These are phyloP conservation scores for Atractosteus spatula DNA, from an alignment of 2,113 vertebrate genomes.

Conservation along the genomic window DNA sequence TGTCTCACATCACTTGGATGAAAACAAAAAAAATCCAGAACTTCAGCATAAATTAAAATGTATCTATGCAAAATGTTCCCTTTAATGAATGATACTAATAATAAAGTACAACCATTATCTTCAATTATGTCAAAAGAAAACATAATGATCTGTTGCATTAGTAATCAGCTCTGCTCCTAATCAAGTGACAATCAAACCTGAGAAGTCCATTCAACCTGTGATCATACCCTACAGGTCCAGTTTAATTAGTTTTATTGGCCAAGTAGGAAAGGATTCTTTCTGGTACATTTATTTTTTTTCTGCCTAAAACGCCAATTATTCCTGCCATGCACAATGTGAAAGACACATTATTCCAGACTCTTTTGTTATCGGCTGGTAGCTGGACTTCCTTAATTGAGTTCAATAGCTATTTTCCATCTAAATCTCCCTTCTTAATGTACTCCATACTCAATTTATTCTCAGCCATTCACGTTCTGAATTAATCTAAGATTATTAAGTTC, in stretches of 20 bases:
- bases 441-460: constrained; percentile 25
- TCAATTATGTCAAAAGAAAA: constrained; percentile 22
- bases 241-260: constrained; percentile 50
- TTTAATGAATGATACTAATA: constrained; percentile 25
- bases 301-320: constrained; percentile 41
- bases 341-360: constrained; percentile 36
- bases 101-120: constrained; percentile 27
- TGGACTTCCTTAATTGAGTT: constrained; percentile 39
- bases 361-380: constrained; percentile 35
- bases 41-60: neutral
- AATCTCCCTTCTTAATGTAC: constrained; percentile 24
- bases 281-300: constrained; percentile 42
- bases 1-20: neutral
- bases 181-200: constrained; percentile 33
- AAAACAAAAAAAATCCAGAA: neutral
- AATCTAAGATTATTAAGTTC: constrained; percentile 40
- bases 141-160: constrained; percentile 36
- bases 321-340: constrained; percentile 31
- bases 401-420: constrained; percentile 35
- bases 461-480: constrained; percentile 28
- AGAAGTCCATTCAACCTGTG: constrained; percentile 29
- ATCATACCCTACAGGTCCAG: constrained; percentile 29
- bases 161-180: constrained; percentile 36
- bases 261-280: constrained; percentile 39
- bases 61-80: constrained; percentile 13